Evolutionary conservation across 1,140 invertebrate species (phyloP).

Genomic region (Bicyclus anynana): DNA sequence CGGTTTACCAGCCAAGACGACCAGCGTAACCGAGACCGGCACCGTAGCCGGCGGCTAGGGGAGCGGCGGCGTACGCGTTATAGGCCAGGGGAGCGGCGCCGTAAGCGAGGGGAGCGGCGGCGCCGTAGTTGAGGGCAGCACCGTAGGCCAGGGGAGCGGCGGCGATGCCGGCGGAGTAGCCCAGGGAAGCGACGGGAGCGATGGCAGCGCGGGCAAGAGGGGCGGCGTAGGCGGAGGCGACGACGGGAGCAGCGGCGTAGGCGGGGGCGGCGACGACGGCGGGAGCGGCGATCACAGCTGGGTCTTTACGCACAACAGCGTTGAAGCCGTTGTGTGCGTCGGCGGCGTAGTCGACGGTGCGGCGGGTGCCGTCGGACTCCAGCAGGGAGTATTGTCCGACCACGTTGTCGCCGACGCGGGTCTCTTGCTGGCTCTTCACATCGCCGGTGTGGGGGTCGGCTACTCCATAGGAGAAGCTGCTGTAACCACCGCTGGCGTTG

Average conservation of each 20-base stretch:
- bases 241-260: background rate
- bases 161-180: background rate
- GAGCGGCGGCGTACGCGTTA: slow-evolving; percentile 20
- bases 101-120: background rate
- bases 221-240: background rate
- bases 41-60: slow-evolving; percentile 5
- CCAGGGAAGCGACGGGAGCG: background rate
- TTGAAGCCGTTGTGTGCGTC: slow-evolving; percentile 67
- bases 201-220: background rate
- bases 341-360: slow-evolving; percentile 75
- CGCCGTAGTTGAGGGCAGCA: background rate
- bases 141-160: slow-evolving; percentile 27
- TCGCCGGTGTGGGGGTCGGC: slow-evolving; percentile 74
- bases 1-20: slow-evolving; percentile 23
- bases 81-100: slow-evolving; percentile 27
- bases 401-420: slow-evolving; percentile 76
- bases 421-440: slow-evolving; percentile 72
- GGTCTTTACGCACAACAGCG: slow-evolving; percentile 64
- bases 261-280: slow-evolving; percentile 24
- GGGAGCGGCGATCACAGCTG: slow-evolving; percentile 28
- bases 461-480: slow-evolving; percentile 67
- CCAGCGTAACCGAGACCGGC: slow-evolving; percentile 20
- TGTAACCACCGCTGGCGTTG: slow-evolving; percentile 44
- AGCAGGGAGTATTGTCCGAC: slow-evolving; percentile 73
- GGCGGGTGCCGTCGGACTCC: slow-evolving; percentile 71